These are phyloP conservation scores for Eristalinus aeneus DNA, from an alignment of 2,888 invertebrate species.

Conservation along the genomic window DNA sequence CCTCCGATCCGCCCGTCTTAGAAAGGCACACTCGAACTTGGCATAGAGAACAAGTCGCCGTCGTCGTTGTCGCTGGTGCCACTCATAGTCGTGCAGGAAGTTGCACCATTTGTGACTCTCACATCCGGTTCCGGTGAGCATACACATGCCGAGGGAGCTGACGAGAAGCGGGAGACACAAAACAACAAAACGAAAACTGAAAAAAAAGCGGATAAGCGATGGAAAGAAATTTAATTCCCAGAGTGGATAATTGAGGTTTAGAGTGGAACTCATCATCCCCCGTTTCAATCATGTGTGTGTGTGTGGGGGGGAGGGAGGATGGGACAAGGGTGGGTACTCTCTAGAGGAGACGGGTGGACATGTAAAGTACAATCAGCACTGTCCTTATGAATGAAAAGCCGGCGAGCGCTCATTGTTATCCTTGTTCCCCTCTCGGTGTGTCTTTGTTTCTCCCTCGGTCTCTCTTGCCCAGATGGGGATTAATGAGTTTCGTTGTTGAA, in stretches of 20 bases:
- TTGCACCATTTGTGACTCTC: slow-evolving; percentile 8
- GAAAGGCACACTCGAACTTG: neutral
- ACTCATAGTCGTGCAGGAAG: neutral
- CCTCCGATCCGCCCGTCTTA: neutral
- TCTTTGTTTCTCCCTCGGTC: neutral
- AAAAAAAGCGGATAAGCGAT: neutral
- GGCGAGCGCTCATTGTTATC: slow-evolving; percentile 17
- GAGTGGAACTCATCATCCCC: slow-evolving; percentile 5
- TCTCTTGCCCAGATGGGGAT: slow-evolving; percentile 1
- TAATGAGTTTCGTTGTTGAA: slow-evolving; percentile 60
- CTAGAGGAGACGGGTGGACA: neutral
- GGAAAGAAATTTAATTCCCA: slow-evolving; percentile 8
- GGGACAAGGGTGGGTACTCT: neutral
- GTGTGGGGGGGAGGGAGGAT: no score
- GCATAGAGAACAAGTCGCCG: neutral
- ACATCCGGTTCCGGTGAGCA: neutral
- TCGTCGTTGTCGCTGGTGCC: neutral
- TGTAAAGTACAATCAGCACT: slow-evolving; percentile 28
- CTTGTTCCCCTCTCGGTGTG: slow-evolving; percentile 3
- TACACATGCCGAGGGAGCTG: no score
- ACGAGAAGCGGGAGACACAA: neutral
- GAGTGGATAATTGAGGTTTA: slow-evolving; percentile 36
- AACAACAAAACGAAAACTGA: neutral
- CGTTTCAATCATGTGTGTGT: neutral
- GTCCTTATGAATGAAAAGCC: slow-evolving; percentile 12